Conservation (phyloP, 2,113 vertebrate species). For the Larimichthys polyactis region DNA sequence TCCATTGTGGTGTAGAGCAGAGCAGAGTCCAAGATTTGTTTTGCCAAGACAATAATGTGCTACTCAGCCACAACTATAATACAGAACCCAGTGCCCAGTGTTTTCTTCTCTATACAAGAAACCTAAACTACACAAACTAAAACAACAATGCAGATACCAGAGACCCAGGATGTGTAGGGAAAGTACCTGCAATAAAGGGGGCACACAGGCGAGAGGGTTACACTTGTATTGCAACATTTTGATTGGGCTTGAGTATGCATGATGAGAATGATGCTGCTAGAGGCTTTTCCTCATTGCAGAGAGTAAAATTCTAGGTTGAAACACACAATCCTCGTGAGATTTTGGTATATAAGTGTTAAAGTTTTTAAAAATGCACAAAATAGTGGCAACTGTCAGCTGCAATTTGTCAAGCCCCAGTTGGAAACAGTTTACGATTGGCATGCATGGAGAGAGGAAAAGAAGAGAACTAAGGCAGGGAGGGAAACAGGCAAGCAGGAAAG, state of each 20-base stretch:
- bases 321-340: not conserved
- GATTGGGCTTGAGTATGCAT: slow-evolving; percentile 36
- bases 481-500: not conserved
- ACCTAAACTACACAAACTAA: not conserved
- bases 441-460: slow-evolving; percentile 17
- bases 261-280: slow-evolving; percentile 37
- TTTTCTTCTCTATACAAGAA: slow-evolving; percentile 11
- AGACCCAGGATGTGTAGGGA: not conserved
- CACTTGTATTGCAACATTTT: slow-evolving; percentile 46
- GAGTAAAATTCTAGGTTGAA: slow-evolving; percentile 4
- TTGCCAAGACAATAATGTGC: slow-evolving; percentile 35
- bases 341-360: slow-evolving; percentile 21
- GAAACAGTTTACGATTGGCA: slow-evolving; percentile 37
- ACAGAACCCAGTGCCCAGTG: slow-evolving; percentile 23
- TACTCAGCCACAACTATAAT: slow-evolving; percentile 19
- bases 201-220: slow-evolving; percentile 18
- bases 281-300: slow-evolving; percentile 31
- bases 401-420: slow-evolving; percentile 37
- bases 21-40: slow-evolving; percentile 33
- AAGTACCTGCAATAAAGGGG: not conserved
- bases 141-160: not conserved
- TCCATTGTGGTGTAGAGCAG: not conserved
- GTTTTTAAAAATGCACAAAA: slow-evolving; percentile 40
- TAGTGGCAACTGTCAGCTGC: slow-evolving; percentile 22
- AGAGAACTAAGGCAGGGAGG: not conserved